These are phyloP conservation scores for Notarius quadriscutis DNA, from an alignment of 2,113 vertebrate species.

Conservation along the genomic window DNA sequence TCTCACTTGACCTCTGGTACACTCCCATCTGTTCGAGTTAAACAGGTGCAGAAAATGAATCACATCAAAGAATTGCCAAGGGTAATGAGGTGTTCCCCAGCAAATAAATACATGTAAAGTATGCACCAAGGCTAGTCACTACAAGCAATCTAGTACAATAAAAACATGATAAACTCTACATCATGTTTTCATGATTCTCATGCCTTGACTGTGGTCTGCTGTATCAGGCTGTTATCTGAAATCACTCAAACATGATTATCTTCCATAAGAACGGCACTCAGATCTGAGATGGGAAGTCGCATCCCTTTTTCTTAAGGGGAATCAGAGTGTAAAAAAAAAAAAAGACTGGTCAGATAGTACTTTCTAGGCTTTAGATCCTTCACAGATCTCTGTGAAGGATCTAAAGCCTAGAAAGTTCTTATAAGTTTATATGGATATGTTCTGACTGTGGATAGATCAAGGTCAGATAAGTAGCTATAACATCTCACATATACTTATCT, in stretches of 20 bases:
- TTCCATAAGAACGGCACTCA: conserved; percentile 56
- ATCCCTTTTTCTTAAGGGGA: conserved; percentile 34
- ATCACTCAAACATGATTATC: conserved; percentile 61
- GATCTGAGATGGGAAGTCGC: conserved; percentile 29
- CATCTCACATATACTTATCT: background rate
- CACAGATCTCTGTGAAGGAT: conserved; percentile 49
- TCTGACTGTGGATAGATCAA: conserved; percentile 39
- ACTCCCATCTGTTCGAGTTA: conserved; percentile 55
- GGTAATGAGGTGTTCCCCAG: conserved; percentile 56
- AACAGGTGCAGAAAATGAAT: conserved; percentile 59
- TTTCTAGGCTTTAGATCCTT: too few relatives aligned
- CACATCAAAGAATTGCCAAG: conserved; percentile 61
- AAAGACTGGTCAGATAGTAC: conserved; percentile 54
- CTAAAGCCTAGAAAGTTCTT: conserved; percentile 30
- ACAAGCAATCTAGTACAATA: background rate
- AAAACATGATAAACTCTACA: conserved; percentile 17
- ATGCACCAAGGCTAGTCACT: conserved; percentile 44
- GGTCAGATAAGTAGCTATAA: conserved; percentile 24
- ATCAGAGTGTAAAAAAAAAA: conserved; percentile 59
- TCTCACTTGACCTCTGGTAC: conserved; percentile 60
- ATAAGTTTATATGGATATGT: conserved; percentile 10
- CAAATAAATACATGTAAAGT: conserved; percentile 69
- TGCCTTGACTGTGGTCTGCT: conserved; percentile 61
- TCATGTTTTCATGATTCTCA: conserved; percentile 16
- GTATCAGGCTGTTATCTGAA: conserved; percentile 59